These are phyloP conservation scores for Platynereis dumerilii DNA, from an alignment of 2,888 invertebrate genomes.

Conservation along the genomic window DNA sequence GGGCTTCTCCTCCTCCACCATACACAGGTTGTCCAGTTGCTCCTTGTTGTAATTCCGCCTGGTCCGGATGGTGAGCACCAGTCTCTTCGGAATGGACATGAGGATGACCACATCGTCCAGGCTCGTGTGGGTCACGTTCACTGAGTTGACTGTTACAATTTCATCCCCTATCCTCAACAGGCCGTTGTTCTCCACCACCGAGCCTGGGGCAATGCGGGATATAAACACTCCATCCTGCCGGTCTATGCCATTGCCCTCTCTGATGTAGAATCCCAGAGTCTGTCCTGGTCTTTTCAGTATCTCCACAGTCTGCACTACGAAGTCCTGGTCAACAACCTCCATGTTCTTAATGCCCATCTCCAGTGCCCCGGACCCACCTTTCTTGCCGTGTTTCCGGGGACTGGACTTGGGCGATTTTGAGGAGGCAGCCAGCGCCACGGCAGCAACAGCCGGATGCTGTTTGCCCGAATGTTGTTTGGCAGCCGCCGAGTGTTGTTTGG, in stretches of 20 bases:
- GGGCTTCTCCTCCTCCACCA: slow-evolving; percentile 49
- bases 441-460: no score
- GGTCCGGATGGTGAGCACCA: slow-evolving; percentile 84
- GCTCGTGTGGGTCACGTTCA: slow-evolving; percentile 97
- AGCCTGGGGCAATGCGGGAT: slow-evolving; percentile 92
- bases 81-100: slow-evolving; percentile 96
- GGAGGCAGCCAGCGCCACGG: no score
- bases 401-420: slow-evolving; percentile 11
- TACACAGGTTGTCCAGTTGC: slow-evolving; percentile 53
- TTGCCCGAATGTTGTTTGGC: no score
- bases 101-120: slow-evolving; percentile 99
- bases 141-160: slow-evolving; percentile 96
- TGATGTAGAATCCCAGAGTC: slow-evolving; percentile 95
- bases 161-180: slow-evolving; percentile 98
- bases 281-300: slow-evolving; percentile 99
- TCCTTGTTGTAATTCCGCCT: slow-evolving; percentile 34
- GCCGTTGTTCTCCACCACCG: slow-evolving; percentile 96
- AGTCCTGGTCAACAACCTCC: slow-evolving; percentile 29
- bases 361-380: slow-evolving; percentile 9
- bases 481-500: no score
- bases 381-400: slow-evolving; percentile 18
- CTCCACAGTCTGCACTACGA: slow-evolving; percentile 73
- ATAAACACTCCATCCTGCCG: slow-evolving; percentile 97
- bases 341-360: slow-evolving; percentile 33
- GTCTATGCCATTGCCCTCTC: slow-evolving; percentile 98